These are phyloP conservation scores for Tupaia tana DNA, from an alignment of 2,113 vertebrate species.

Conservation along the genomic window DNA sequence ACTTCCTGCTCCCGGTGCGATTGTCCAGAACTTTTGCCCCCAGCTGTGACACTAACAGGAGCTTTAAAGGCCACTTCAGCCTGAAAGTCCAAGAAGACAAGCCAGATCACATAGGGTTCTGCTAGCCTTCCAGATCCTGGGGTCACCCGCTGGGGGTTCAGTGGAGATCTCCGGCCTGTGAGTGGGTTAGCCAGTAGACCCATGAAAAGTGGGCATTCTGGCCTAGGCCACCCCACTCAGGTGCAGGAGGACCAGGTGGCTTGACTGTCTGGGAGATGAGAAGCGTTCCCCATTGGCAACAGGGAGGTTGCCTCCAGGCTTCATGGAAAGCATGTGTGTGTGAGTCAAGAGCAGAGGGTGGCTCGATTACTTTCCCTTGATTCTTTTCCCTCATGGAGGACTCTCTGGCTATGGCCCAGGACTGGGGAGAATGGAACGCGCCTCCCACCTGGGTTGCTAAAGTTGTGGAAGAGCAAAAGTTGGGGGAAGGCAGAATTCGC, in stretches of 20 bases:
- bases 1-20: not conserved
- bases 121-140: not conserved
- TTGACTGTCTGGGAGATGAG: not conserved
- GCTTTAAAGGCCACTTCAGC: not conserved
- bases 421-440: not conserved
- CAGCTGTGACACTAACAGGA: not conserved
- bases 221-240: not conserved
- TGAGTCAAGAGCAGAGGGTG: not conserved
- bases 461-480: not conserved
- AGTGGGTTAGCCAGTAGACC: not conserved
- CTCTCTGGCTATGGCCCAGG: not conserved
- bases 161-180: too few species aligned
- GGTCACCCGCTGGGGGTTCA: not conserved
- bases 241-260: not conserved
- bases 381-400: too few species aligned
- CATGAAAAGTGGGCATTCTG: not conserved
- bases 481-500: not conserved
- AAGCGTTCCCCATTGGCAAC: rapidly evolving
- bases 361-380: too few species aligned
- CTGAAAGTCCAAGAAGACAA: not conserved
- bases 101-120: not conserved
- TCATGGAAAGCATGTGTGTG: not conserved
- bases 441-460: not conserved
- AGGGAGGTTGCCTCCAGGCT: not conserved
- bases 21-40: not conserved